A percentile compares a stretch with the other conserved stretches of the same genome.
Evolutionary conservation across 2,888 invertebrate genomes (phyloP).

Genomic region (Gandaritis pyraliata): DNA sequence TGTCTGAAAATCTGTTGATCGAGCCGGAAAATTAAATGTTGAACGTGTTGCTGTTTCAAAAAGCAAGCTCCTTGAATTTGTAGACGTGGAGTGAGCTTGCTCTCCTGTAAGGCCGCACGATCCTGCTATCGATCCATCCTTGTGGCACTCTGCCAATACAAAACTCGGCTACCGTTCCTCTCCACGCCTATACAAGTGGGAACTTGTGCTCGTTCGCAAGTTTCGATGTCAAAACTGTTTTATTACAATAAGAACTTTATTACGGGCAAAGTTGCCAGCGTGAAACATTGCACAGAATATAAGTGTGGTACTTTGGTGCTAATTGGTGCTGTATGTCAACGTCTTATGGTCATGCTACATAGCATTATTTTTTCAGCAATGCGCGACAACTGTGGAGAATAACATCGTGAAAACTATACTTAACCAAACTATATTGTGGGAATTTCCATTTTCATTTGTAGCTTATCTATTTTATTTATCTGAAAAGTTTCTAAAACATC

Average conservation of each 20-base stretch:
- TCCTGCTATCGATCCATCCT: constrained; percentile 70
- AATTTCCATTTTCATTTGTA: too few species aligned
- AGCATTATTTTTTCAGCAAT: background rate
- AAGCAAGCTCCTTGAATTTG: constrained; percentile 13
- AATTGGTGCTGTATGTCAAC: constrained; percentile 21
- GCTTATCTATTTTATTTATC: too few species aligned
- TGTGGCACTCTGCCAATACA: constrained; percentile 78
- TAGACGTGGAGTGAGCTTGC: constrained; percentile 30
- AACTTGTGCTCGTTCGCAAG: constrained; percentile 58
- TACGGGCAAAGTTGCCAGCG: constrained; percentile 30
- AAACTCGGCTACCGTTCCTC: constrained; percentile 58
- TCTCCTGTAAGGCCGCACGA: constrained; percentile 23
- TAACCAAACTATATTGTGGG: background rate
- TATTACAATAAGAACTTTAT: constrained; percentile 53
- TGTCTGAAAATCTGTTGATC: too few species aligned
- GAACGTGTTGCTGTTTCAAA: background rate
- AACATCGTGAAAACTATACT: background rate
- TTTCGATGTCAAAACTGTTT: constrained; percentile 60
- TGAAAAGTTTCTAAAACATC: background rate
- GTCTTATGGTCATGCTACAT: background rate
- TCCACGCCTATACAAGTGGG: constrained; percentile 59
- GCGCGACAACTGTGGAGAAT: background rate
- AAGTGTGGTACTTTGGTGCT: constrained; percentile 18
- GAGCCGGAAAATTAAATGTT: too few species aligned
- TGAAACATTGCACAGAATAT: constrained; percentile 31